Evolutionary conservation across 2,888 invertebrate species (phyloP).

Genomic region (Cephus pygmeus): DNA sequence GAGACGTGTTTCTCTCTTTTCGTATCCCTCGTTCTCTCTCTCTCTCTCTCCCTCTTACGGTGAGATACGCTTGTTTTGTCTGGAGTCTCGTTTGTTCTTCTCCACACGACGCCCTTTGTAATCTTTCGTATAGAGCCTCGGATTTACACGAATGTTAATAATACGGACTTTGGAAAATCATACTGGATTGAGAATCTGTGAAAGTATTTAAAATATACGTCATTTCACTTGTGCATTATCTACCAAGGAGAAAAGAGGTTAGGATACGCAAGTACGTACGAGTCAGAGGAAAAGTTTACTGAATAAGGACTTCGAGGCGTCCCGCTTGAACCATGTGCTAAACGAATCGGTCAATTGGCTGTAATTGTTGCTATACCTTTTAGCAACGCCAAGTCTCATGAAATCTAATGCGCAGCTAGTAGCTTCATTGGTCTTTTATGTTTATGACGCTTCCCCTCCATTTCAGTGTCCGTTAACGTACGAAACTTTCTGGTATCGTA

Average conservation of each 20-base stretch:
- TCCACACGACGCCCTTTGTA: background rate
- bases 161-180: background rate
- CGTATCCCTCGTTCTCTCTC: background rate
- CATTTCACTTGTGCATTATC: background rate
- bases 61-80: background rate
- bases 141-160: background rate
- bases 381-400: background rate
- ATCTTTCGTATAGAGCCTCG: background rate
- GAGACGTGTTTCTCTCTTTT: background rate
- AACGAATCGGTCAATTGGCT: conserved; percentile 5
- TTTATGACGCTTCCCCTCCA: background rate
- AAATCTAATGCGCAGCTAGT: conserved; percentile 2
- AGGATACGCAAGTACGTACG: background rate
- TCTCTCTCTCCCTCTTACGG: background rate
- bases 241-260: background rate
- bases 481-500: background rate
- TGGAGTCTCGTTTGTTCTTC: background rate
- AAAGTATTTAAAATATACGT: background rate
- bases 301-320: background rate
- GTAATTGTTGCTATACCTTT: conserved; percentile 2
- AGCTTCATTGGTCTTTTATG: background rate
- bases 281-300: background rate
- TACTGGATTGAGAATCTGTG: background rate
- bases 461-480: background rate
- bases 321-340: background rate